Percentiles rank a stretch among this genome's conserved stretches.
Evolutionary conservation across 2,888 invertebrate species (phyloP).

Genomic region (Willowsia nigromaculata): DNA sequence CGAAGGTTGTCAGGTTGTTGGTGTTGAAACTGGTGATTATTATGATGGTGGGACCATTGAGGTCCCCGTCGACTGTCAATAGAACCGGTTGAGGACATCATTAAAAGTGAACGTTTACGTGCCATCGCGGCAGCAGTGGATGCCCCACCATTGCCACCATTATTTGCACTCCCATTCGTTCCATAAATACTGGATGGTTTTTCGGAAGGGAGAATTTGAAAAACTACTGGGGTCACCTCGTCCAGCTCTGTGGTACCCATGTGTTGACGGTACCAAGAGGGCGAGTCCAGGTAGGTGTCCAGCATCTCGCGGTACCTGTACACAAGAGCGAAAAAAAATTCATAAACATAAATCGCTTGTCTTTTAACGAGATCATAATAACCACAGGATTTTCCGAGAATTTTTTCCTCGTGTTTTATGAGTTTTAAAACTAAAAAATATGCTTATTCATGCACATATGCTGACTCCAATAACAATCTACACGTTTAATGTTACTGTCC

Average conservation of each 20-base stretch:
- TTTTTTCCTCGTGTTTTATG: background rate
- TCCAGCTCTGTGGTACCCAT: conserved; percentile 77
- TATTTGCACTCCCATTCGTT: conserved; percentile 73
- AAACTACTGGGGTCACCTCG: conserved; percentile 77
- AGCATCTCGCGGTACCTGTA: conserved; percentile 78
- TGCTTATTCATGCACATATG: background rate
- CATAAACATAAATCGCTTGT: too few relatives aligned
- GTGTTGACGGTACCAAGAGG: conserved; percentile 76
- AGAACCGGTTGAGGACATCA: conserved; percentile 65
- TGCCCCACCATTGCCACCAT: conserved; percentile 47
- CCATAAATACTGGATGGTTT: conserved; percentile 75
- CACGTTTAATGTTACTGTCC: background rate
- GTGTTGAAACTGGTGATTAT: background rate
- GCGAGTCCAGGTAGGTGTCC: conserved; percentile 77
- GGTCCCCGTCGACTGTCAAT: conserved; percentile 63
- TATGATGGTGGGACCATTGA: conserved; percentile 45
- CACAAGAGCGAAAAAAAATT: conserved; percentile 17
- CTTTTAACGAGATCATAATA: background rate
- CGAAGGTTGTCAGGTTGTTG: conserved; percentile 75
- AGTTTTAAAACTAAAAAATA: too few relatives aligned
- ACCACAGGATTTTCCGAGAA: background rate
- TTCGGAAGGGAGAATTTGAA: conserved; percentile 75
- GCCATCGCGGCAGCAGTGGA: conserved; percentile 60
- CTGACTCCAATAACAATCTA: background rate
- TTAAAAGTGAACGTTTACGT: conserved; percentile 58